phyloP scores from a whole-genome alignment of 2,113 vertebrate genomes.

The Bos indicus region DNA sequence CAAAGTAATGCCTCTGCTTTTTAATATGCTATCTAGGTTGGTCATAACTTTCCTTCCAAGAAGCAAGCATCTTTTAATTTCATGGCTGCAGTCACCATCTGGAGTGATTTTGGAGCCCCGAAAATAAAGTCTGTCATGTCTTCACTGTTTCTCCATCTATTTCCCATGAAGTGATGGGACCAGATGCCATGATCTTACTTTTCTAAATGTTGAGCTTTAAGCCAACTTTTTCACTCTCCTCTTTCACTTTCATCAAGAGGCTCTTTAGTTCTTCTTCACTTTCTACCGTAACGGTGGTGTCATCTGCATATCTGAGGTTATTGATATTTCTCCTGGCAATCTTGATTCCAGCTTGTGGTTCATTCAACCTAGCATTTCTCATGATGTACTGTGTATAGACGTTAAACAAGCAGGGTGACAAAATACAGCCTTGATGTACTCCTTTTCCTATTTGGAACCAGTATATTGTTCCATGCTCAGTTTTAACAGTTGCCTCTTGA shows the following conservation, averaged over 20 bases:
- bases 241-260: not conserved
- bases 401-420: not conserved
- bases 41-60: not conserved
- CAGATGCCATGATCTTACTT: not conserved
- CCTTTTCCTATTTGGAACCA: not conserved
- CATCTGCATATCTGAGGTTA: not conserved
- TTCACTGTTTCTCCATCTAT: not conserved
- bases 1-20: not conserved
- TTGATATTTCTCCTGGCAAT: not conserved
- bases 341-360: not conserved
- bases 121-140: not conserved
- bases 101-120: not conserved
- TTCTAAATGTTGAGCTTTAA: not conserved
- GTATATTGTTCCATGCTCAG: not conserved
- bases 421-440: accelerated
- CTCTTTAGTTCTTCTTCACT: not conserved
- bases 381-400: not conserved
- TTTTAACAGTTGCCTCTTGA: not conserved
- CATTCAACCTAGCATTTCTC: not conserved
- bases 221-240: not conserved
- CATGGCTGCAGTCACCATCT: not conserved
- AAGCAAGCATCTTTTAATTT: not conserved
- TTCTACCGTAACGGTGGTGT: not conserved
- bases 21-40: not conserved
- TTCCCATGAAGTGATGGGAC: not conserved